phyloP scores from a whole-genome alignment of 2,888 invertebrate species.

The Aromia moschata region DNA sequence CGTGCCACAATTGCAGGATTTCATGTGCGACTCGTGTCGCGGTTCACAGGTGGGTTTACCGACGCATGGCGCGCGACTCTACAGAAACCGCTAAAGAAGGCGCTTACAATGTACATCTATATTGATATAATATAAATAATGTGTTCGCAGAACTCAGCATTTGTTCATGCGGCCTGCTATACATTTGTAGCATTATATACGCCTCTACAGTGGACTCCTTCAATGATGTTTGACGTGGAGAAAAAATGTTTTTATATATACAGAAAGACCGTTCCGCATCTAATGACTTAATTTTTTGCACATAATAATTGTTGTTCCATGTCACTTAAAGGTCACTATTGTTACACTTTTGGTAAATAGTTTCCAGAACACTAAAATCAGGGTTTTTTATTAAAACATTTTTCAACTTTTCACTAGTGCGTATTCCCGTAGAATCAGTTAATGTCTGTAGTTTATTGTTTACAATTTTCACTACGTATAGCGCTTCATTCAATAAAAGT shows the following conservation, averaged over 20 bases:
- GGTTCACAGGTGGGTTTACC: too few relatives aligned
- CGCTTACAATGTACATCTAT: background rate
- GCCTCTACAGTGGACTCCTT: background rate
- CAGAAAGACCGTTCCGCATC: background rate
- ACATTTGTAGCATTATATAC: background rate
- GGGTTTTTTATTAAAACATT: background rate
- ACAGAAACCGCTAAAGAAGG: too few relatives aligned
- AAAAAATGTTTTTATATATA: background rate
- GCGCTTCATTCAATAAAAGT: background rate
- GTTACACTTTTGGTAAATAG: background rate
- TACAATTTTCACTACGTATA: background rate
- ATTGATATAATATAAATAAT: background rate
- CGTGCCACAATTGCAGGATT: too few relatives aligned
- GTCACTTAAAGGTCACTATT: background rate
- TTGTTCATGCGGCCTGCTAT: background rate
- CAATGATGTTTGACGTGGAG: background rate
- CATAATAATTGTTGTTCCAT: background rate
- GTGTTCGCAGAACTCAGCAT: background rate
- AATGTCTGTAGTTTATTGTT: background rate
- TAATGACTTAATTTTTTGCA: background rate
- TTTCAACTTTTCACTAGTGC: background rate
- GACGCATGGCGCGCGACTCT: too few relatives aligned
- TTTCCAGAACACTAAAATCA: too few relatives aligned
- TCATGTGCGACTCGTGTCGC: too few relatives aligned
- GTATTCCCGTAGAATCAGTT: background rate